phyloP scores from a whole-genome alignment of 2,113 vertebrate genomes.

The Misgurnus mizolepis region DNA sequence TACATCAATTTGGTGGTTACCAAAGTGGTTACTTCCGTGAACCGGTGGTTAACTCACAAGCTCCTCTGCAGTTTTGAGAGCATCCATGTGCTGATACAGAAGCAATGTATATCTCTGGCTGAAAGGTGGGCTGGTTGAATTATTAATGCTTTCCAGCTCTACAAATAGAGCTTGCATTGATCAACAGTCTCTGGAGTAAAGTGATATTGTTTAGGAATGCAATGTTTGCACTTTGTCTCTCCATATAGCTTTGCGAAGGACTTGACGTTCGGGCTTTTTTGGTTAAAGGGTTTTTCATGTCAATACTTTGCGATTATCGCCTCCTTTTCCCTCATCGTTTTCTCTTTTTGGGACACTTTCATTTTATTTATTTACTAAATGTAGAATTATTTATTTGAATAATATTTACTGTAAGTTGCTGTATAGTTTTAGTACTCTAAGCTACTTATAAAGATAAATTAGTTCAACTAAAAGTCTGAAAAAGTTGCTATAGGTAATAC shows the following conservation, averaged over 20 bases:
- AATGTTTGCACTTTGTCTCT: slow-evolving; percentile 58
- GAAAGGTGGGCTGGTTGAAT: slow-evolving; percentile 52
- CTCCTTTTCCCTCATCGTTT: neutral
- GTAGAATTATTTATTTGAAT: too few relatives aligned
- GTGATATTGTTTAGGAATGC: slow-evolving; percentile 56
- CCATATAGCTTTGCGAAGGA: slow-evolving; percentile 42
- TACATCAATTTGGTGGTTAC: neutral
- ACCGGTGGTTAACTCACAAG: slow-evolving; percentile 11
- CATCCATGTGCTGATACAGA: slow-evolving; percentile 11
- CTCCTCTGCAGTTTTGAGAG: slow-evolving; percentile 8
- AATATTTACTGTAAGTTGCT: too few relatives aligned
- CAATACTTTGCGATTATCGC: neutral
- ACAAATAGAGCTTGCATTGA: slow-evolving; percentile 60
- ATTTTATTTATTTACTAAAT: neutral
- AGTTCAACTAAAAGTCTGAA: too few relatives aligned
- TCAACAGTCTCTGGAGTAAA: slow-evolving; percentile 55
- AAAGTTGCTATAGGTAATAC: too few relatives aligned
- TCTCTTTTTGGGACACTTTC: neutral
- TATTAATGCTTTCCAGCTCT: slow-evolving; percentile 56
- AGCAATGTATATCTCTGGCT: slow-evolving; percentile 45
- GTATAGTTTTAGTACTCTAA: too few relatives aligned
- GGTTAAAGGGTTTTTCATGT: neutral
- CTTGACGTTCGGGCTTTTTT: slow-evolving; percentile 24
- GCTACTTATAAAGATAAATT: too few relatives aligned
- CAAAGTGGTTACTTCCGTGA: slow-evolving; percentile 4